phyloP scores from a whole-genome alignment of 2,888 invertebrate species.

The Unio pictorum region DNA sequence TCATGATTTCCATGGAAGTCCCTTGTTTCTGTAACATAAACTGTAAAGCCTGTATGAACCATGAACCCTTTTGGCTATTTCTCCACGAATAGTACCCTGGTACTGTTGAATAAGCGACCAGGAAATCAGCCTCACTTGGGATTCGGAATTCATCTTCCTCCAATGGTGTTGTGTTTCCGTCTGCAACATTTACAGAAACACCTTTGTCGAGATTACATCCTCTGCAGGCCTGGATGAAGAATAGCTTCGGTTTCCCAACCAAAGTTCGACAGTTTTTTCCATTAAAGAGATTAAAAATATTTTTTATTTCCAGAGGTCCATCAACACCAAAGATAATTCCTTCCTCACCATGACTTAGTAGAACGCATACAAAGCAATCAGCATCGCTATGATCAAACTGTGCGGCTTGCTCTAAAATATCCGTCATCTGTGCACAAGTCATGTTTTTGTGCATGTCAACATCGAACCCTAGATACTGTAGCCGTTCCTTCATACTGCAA shows the following conservation, averaged over 20 bases:
- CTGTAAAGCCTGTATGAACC: slow-evolving; percentile 68
- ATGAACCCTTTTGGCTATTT: slow-evolving; percentile 67
- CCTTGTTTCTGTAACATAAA: slow-evolving; percentile 55
- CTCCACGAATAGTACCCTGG: slow-evolving; percentile 70
- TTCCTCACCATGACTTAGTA: slow-evolving; percentile 91
- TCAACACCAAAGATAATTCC: slow-evolving; percentile 90
- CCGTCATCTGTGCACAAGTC: slow-evolving; percentile 79
- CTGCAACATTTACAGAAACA: slow-evolving; percentile 38
- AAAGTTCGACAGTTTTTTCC: slow-evolving; percentile 83
- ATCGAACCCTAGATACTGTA: slow-evolving; percentile 78
- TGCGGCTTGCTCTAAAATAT: slow-evolving; percentile 76
- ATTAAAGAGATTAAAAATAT: slow-evolving; percentile 77
- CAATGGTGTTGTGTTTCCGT: slow-evolving; percentile 30
- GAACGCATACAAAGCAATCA: slow-evolving; percentile 88
- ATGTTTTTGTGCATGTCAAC: slow-evolving; percentile 80
- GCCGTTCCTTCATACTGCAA: slow-evolving; percentile 78
- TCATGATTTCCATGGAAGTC: slow-evolving; percentile 47
- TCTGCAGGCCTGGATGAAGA: slow-evolving; percentile 76
- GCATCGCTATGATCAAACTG: slow-evolving; percentile 84
- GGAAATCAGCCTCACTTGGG: slow-evolving; percentile 69
- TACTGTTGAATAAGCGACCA: slow-evolving; percentile 68
- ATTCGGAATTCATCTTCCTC: slow-evolving; percentile 78
- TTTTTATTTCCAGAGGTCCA: slow-evolving; percentile 86
- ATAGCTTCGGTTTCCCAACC: slow-evolving; percentile 88
- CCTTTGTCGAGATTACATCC: slow-evolving; percentile 60